phyloP scores from a whole-genome alignment of 2,113 vertebrate genomes.

The Syrmaticus mikado region DNA sequence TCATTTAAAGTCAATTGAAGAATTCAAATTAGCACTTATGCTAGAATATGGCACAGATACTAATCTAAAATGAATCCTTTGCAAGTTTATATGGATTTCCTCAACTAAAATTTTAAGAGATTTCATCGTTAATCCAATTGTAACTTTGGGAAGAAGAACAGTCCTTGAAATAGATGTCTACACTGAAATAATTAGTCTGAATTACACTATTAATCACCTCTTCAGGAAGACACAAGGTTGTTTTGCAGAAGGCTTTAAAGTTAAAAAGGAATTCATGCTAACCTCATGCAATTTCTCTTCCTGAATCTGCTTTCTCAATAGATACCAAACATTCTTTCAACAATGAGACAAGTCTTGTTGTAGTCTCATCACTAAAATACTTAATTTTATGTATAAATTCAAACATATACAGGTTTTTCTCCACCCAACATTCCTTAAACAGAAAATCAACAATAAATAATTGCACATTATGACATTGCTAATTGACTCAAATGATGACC shows the following conservation, averaged over 20 bases:
- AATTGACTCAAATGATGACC: constrained; percentile 64
- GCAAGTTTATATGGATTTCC: constrained; percentile 67
- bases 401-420: constrained; percentile 27
- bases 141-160: constrained; percentile 45
- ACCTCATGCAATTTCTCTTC: constrained; percentile 13
- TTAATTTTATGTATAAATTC: constrained; percentile 17
- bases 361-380: neutral
- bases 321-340: neutral
- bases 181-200: constrained; percentile 62
- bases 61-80: constrained; percentile 76
- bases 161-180: constrained; percentile 32
- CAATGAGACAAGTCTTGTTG: constrained; percentile 5
- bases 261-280: neutral
- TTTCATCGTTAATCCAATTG: constrained; percentile 70
- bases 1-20: constrained; percentile 60
- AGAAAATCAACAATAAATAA: constrained; percentile 66
- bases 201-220: constrained; percentile 38
- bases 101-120: constrained; percentile 55
- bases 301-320: constrained; percentile 3
- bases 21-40: constrained; percentile 75
- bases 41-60: constrained; percentile 42
- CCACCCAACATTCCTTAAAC: constrained; percentile 28
- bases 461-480: constrained; percentile 66
- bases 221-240: neutral
- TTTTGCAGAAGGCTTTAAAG: neutral